Evolutionary conservation across 2,797 vertebrate genomes (phyloP).

Genomic region (Xiphorhynchus erythropygius): DNA sequence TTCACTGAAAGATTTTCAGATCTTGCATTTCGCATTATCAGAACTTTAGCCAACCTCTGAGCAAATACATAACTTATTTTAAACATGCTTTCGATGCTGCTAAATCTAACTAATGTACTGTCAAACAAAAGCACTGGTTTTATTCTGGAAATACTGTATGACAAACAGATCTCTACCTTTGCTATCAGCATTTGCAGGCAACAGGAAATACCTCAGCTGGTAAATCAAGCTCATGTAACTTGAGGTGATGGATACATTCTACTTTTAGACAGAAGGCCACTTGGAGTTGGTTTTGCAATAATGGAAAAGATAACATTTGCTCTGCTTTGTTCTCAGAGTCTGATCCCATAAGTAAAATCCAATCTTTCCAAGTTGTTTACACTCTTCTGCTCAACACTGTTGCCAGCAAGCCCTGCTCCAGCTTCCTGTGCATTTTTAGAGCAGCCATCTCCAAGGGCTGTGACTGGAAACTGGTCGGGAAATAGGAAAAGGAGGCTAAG

Average conservation of each 20-base stretch:
- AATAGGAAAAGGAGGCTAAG: not conserved
- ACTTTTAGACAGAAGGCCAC: slow-evolving; percentile 54
- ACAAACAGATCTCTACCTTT: slow-evolving; percentile 38
- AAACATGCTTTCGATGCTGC: not conserved
- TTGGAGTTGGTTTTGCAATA: slow-evolving; percentile 27
- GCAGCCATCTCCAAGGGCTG: slow-evolving; percentile 51
- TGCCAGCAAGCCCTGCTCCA: slow-evolving; percentile 56
- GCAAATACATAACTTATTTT: not conserved
- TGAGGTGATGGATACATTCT: slow-evolving; percentile 35
- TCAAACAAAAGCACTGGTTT: slow-evolving; percentile 43
- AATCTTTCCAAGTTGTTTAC: slow-evolving; percentile 66
- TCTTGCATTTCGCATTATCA: not conserved
- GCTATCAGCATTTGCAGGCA: slow-evolving; percentile 54
- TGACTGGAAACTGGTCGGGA: slow-evolving; percentile 1
- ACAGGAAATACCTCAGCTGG: slow-evolving; percentile 59
- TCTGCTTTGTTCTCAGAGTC: slow-evolving; percentile 63
- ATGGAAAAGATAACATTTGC: slow-evolving; percentile 67
- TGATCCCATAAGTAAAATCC: slow-evolving; percentile 62
- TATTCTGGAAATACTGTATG: slow-evolving; percentile 28
- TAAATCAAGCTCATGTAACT: slow-evolving; percentile 30
- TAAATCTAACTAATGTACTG: not conserved
- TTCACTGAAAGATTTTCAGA: slow-evolving; percentile 17
- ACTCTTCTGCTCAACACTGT: slow-evolving; percentile 33
- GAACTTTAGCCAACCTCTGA: not conserved
- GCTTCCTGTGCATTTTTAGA: slow-evolving; percentile 73